These are phyloP conservation scores for Sipha maydis DNA, from an alignment of 2,888 invertebrate species.

Conservation along the genomic window DNA sequence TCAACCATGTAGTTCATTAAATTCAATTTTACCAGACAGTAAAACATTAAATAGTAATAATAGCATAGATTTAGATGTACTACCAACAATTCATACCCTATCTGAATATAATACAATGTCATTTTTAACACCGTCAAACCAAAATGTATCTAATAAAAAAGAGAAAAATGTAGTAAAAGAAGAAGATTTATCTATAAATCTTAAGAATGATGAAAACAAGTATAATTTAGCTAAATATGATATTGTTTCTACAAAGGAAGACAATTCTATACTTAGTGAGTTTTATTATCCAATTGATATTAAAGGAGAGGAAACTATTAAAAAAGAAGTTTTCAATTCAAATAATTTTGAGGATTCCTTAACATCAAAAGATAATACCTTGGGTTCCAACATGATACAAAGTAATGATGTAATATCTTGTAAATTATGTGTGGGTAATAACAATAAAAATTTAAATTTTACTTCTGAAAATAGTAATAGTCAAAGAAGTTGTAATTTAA, in stretches of 20 bases:
- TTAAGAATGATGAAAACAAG: background rate
- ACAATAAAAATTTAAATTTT: background rate
- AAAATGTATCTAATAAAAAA: background rate
- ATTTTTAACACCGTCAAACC: conserved; percentile 7
- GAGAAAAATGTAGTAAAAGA: background rate
- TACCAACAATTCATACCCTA: conserved; percentile 5
- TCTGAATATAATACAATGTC: conserved; percentile 37
- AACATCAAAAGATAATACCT: background rate
- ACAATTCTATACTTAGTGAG: background rate
- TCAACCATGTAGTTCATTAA: conserved; percentile 12
- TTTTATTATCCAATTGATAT: background rate
- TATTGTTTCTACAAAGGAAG: background rate
- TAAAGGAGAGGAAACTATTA: background rate
- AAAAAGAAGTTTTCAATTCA: background rate
- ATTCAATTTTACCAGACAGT: conserved; percentile 21
- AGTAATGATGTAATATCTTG: background rate
- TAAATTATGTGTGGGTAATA: background rate
- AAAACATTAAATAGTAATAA: conserved; percentile 35
- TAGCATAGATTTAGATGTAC: conserved; percentile 31
- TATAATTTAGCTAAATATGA: background rate
- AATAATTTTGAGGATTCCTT: conserved; percentile 19
- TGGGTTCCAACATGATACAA: background rate
- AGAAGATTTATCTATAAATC: background rate
- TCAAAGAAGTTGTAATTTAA: background rate
- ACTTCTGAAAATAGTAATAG: conserved; percentile 29